Conservation (phyloP, 2,888 invertebrate species). For the Andrena praecox region DNA sequence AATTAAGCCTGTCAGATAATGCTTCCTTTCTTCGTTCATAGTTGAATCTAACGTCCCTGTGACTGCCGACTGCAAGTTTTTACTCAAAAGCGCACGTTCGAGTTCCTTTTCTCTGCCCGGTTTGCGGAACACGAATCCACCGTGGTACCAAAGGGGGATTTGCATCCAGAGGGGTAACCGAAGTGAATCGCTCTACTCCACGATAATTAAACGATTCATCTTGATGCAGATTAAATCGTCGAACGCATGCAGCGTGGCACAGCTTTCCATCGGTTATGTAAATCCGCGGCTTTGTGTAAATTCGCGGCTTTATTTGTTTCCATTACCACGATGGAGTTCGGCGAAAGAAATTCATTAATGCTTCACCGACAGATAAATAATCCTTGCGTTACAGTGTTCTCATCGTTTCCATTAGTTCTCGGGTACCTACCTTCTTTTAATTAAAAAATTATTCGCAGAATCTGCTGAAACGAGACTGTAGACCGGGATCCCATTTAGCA, state of each 20-base stretch:
- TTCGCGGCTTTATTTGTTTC: constrained; percentile 18
- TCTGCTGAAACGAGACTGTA: background rate
- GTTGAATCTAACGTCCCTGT: too few species aligned
- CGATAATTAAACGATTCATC: constrained; percentile 49
- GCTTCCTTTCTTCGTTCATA: too few species aligned
- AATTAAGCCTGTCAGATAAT: too few species aligned
- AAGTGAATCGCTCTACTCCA: constrained; percentile 18
- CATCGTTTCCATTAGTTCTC: background rate
- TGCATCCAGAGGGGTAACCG: constrained; percentile 1
- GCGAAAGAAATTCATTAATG: background rate
- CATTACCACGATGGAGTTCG: background rate
- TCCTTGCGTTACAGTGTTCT: background rate
- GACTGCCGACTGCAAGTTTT: too few species aligned
- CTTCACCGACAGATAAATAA: background rate
- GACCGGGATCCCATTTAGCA: background rate
- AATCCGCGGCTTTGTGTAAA: constrained; percentile 33
- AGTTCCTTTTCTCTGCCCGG: background rate
- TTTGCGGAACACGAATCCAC: background rate
- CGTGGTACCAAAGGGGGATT: background rate
- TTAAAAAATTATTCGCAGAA: background rate
- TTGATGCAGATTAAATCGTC: constrained; percentile 40
- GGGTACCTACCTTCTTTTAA: background rate
- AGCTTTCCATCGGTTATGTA: constrained; percentile 39
- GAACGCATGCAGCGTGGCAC: background rate
- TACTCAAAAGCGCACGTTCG: background rate